These are phyloP conservation scores for Egretta garzetta DNA, from an alignment of 2,113 vertebrate genomes.

Conservation along the genomic window DNA sequence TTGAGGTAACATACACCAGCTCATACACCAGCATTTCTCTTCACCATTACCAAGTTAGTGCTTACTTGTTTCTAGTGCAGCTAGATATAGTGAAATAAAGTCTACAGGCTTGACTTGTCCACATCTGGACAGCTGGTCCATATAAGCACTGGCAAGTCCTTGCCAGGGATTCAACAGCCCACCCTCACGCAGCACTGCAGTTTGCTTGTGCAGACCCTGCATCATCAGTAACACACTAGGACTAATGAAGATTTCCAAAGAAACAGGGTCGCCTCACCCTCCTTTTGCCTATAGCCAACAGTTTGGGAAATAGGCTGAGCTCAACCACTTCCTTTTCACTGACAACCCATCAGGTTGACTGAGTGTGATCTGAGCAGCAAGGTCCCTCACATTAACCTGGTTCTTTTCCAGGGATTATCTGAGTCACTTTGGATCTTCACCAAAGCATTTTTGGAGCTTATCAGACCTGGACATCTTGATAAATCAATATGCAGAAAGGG, in stretches of 20 bases:
- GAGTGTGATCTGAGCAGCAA: accelerated
- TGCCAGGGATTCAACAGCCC: neutral
- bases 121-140: neutral
- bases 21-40: neutral
- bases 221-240: accelerated
- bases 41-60: neutral
- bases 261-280: neutral
- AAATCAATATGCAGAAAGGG: neutral
- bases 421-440: neutral
- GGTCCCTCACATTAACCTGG: accelerated
- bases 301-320: neutral
- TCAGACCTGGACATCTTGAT: neutral
- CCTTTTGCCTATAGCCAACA: neutral
- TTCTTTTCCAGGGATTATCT: neutral
- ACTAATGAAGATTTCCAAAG: neutral
- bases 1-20: neutral
- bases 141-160: neutral
- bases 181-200: neutral
- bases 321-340: neutral
- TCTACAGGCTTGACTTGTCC: neutral
- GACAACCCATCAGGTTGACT: neutral
- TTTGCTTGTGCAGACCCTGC: neutral
- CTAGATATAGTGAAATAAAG: neutral
- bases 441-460: neutral
- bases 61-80: neutral